Conservation (phyloP, 1,140 invertebrate species). For the Melipona quadrifasciata region DNA sequence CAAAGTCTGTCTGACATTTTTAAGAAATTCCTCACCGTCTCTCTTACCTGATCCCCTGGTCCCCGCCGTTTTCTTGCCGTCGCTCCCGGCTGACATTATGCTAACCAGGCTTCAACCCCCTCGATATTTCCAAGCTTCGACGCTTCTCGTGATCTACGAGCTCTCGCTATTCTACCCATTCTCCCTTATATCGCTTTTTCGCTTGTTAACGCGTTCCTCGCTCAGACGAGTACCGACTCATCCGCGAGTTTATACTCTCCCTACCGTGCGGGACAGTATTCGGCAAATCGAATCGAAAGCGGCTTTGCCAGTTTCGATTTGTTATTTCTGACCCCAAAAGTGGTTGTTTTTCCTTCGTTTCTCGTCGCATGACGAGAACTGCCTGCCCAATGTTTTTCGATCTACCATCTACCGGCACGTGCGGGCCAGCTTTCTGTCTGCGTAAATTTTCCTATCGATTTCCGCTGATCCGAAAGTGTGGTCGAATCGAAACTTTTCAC, state of each 20-base stretch:
- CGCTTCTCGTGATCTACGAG: slow-evolving; percentile 74
- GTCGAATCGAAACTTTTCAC: too few relatives aligned
- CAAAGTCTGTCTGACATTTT: slow-evolving; percentile 74
- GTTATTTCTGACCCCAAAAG: slow-evolving; percentile 14
- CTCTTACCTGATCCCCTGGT: slow-evolving; percentile 5
- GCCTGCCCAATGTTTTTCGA: neutral
- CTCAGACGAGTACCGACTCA: slow-evolving; percentile 2
- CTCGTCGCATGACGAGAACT: too few relatives aligned
- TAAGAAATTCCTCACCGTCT: slow-evolving; percentile 75
- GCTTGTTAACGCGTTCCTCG: slow-evolving; percentile 42
- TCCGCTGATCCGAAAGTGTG: too few relatives aligned
- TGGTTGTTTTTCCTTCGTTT: slow-evolving; percentile 8
- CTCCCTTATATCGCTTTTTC: neutral
- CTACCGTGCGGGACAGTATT: neutral
- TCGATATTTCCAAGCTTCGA: slow-evolving; percentile 73
- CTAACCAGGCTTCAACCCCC: slow-evolving; percentile 73
- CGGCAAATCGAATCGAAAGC: slow-evolving; percentile 25
- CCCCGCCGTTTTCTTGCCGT: slow-evolving; percentile 51
- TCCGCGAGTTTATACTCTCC: neutral
- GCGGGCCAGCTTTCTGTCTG: neutral
- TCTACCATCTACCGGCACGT: neutral
- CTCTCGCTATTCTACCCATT: slow-evolving; percentile 36
- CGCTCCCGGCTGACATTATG: slow-evolving; percentile 75
- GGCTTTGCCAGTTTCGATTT: slow-evolving; percentile 21
- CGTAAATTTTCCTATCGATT: neutral